phyloP scores from a whole-genome alignment of 1,140 invertebrate genomes.

The Drosophila kanapiae region DNA sequence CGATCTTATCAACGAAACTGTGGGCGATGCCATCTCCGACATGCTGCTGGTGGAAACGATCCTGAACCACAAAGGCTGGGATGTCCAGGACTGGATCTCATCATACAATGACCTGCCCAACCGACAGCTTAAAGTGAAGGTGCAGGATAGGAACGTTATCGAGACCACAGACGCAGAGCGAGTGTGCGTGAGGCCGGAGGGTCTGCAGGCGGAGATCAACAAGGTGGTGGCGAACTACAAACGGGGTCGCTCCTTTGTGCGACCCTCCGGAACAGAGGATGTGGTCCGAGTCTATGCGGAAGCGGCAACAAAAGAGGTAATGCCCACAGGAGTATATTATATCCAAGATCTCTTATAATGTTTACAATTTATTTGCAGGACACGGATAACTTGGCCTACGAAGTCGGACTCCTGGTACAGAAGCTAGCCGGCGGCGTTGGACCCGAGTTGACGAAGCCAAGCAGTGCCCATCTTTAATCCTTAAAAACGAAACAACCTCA shows the following conservation, averaged over 20 bases:
- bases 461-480: slow-evolving; percentile 75
- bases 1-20: slow-evolving; percentile 97
- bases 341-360: neutral
- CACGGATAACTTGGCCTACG: slow-evolving; percentile 90
- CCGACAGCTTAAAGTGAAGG: slow-evolving; percentile 94
- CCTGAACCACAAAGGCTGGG: slow-evolving; percentile 92
- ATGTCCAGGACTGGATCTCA: slow-evolving; percentile 91
- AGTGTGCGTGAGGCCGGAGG: slow-evolving; percentile 90
- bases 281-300: slow-evolving; percentile 98
- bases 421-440: slow-evolving; percentile 91
- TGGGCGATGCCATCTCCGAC: slow-evolving; percentile 98
- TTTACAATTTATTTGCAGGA: slow-evolving; percentile 85
- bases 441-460: slow-evolving; percentile 85
- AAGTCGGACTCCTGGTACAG: slow-evolving; percentile 92
- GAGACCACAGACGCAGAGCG: slow-evolving; percentile 95
- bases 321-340: no score
- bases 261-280: slow-evolving; percentile 99
- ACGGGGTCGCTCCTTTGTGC: slow-evolving; percentile 94
- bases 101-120: slow-evolving; percentile 93
- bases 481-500: slow-evolving; percentile 22
- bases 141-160: slow-evolving; percentile 94
- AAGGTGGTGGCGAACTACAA: slow-evolving; percentile 89
- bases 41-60: slow-evolving; percentile 97
- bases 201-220: slow-evolving; percentile 94
- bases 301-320: slow-evolving; percentile 90